Conservation (phyloP, 2,113 vertebrate species). For the Mus musculus region DNA sequence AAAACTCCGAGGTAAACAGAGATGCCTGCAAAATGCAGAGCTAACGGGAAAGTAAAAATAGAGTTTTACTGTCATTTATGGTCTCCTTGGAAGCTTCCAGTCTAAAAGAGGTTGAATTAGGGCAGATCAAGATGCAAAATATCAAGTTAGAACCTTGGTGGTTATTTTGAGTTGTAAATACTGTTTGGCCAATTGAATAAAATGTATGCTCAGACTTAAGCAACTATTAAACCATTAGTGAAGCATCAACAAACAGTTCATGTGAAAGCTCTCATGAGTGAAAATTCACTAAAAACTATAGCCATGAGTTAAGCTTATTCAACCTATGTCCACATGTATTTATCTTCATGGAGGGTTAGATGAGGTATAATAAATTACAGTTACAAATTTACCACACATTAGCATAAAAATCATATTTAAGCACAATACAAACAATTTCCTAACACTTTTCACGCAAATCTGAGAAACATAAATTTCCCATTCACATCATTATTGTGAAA, state of each 20-base stretch:
- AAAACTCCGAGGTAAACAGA: not conserved
- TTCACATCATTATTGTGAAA: not conserved
- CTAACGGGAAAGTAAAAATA: not conserved
- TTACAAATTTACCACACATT: not conserved
- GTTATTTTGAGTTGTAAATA: not conserved
- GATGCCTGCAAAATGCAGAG: not conserved
- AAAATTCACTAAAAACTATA: constrained; percentile 2
- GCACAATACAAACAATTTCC: not conserved
- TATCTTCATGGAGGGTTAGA: not conserved
- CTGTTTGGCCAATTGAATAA: constrained; percentile 10
- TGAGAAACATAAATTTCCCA: constrained; percentile 6
- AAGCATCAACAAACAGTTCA: constrained; percentile 18
- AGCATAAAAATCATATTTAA: constrained; percentile 13
- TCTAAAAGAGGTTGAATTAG: not conserved
- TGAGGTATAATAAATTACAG: constrained; percentile 17
- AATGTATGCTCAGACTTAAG: not conserved
- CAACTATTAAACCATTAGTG: constrained; percentile 22
- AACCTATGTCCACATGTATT: not conserved
- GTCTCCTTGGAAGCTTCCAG: not conserved
- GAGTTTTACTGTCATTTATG: not conserved
- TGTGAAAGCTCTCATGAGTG: not conserved
- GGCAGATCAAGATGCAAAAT: not conserved
- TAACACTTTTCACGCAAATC: not conserved
- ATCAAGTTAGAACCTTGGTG: not conserved
- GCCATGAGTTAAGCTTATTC: not conserved